Base-by-base conservation (phyloP, 2,113 vertebrate genomes). In the Epinephelus moara region DNA sequence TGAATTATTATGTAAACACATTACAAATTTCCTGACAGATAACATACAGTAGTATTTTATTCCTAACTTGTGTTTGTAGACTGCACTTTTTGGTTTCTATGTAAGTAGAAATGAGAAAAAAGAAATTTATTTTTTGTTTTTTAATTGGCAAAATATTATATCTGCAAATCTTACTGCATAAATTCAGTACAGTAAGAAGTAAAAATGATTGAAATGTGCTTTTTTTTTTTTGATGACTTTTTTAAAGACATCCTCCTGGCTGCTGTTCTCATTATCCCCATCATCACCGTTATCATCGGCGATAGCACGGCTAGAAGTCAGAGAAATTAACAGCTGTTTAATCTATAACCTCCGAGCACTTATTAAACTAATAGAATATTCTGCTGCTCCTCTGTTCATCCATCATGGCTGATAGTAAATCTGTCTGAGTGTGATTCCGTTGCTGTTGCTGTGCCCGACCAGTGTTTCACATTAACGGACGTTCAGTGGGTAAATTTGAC, bases 401-500 rank as follows among this genome's bases (percentile, higher is more conserved):
- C 80, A 87, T 78, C 79, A 85, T 60, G 17, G 60, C 57, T 69
- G 70, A 87, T 67, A 85, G 79, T 83, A 88, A 90, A 90, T 75
- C 74, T 89, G 83, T 80, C 83, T 3, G 27, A 53, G 47, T 13
- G 4, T 42, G 59, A 87, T 75, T 82, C 71, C 14, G 13, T 27
- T 50, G 53, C 40, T 30, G 55, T 52, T 37, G 59, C 75, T n/a
- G 21, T 30, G 55, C 52, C 52, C 57, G 27, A 73, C 59, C 75
- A 78, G 70, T 85, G 89, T 93, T 92, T 86, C 87, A 87, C 81
- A 90, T 93, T 90, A 91, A 87, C 60, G 13, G 55, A 81, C 67
- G 13, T 78, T 78, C 82, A 77, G 71, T 63, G 84, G 67, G 73
- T 88, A 90, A 93, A 92, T 88, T 89, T 82, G 92, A 90, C 94